Base-by-base conservation (phyloP, 2,113 vertebrate species). In the Cranoglanis bouderius region DNA sequence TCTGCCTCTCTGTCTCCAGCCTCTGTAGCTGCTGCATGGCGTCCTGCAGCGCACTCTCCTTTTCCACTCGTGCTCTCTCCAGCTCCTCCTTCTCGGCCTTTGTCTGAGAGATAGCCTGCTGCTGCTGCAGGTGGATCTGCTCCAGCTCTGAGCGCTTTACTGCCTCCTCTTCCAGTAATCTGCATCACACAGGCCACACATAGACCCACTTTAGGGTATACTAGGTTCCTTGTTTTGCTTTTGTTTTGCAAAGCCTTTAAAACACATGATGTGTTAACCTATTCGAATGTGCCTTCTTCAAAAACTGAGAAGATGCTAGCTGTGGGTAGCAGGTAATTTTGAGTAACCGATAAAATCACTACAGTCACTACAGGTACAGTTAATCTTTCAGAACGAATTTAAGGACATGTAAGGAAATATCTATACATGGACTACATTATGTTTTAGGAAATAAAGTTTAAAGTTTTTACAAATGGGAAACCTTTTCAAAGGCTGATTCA, bases 11-110 rank as follows among this genome's bases (percentile, higher is more conserved):
- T 0, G 91, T 84, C 93, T 99, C 97, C 51, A 99, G 96, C 88
- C 96, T 95, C 4, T 96, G 95, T 93, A 99, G 96, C 87, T 99
- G 98, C 16, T 91, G 77, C 98, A 98, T 96, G n/a, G 98, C 98
- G 0, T 94, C 96, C 87, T 98, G 95, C 82, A 99, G 95, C 4
- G 97, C 98, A 2, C 0, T 92, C 35, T 99, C 98, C 88, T 99
- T 99, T 81, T 94, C 90, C 84, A 94, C 57, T 0, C 96, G 96
- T 90, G 98, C 95, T 53, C 94, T 96, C 94, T 99, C 96, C 93
- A 99, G 93, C 93, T 97, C 97, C 95, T 97, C 95, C 91, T 99
- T 99, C 95, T 99, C 97, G 0, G 97, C 98, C 91, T 98, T 96
- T 0, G 97, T 98, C 88, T 96, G 95, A 7, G 97, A 96, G 92